A percentile compares a stretch with the other conserved stretches of the same genome.
These are phyloP conservation scores for Tadarida brasiliensis DNA, from an alignment of 2,797 vertebrate species.

Conservation along the genomic window DNA sequence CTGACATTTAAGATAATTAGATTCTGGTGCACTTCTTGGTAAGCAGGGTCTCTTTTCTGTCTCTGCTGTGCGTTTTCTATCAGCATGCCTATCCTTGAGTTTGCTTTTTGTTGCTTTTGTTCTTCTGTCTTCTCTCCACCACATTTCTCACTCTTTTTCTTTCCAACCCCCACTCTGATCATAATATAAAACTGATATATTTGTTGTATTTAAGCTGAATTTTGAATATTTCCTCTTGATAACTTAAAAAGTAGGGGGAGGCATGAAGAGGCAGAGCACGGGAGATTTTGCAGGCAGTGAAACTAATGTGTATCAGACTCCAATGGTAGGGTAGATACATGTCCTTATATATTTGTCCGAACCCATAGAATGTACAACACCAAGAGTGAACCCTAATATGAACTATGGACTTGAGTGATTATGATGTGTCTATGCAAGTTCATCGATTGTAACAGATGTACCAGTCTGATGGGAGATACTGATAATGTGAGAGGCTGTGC, in stretches of 20 bases:
- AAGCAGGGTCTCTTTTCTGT: neutral
- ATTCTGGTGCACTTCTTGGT: neutral
- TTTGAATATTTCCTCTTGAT: conserved; percentile 58
- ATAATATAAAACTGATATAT: neutral
- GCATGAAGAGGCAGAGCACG: neutral
- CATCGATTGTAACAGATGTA: neutral
- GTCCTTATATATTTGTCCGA: neutral
- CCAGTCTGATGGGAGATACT: neutral
- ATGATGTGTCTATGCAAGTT: neutral
- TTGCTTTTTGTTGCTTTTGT: conserved; percentile 6
- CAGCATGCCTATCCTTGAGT: neutral
- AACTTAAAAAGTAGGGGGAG: neutral
- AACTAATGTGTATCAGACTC: neutral
- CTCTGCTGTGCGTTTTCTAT: neutral
- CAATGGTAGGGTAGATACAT: neutral
- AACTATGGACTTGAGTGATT: neutral
- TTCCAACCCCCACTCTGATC: neutral
- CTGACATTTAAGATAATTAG: conserved; percentile 65
- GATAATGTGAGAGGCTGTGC: neutral
- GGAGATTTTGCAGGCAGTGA: neutral
- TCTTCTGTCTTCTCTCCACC: neutral
- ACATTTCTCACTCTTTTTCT: conserved; percentile 2
- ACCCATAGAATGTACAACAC: neutral
- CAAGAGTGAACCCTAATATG: neutral
- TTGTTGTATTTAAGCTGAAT: conserved; percentile 30